Percentiles rank a stretch among this genome's conserved stretches.
Evolutionary conservation across 2,113 vertebrate genomes (phyloP).

Genomic region (Brachypodius melanocephalos): DNA sequence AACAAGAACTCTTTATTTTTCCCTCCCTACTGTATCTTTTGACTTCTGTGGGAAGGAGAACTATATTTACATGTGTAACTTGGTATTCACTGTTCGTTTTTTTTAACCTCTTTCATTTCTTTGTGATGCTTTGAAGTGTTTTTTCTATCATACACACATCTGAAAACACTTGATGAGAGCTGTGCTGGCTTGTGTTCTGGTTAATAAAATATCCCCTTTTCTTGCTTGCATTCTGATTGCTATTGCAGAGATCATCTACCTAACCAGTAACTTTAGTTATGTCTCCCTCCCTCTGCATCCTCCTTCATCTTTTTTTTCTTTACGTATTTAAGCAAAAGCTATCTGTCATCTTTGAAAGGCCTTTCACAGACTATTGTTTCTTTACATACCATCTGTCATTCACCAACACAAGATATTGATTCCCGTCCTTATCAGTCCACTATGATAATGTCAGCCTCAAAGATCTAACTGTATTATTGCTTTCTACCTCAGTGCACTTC

Average conservation of each 20-base stretch:
- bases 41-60: neutral
- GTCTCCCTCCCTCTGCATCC: neutral
- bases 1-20: neutral
- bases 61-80: neutral
- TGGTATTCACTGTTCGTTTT: neutral
- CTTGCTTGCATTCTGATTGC: neutral
- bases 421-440: neutral
- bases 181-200: neutral
- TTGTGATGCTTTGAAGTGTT: neutral
- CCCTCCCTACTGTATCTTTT: neutral
- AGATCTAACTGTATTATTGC: neutral
- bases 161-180: neutral
- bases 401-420: neutral
- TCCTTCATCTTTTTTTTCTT: neutral
- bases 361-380: neutral
- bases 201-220: neutral
- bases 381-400: conserved; percentile 12
- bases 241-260: neutral
- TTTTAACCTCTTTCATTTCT: neutral
- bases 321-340: neutral
- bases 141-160: neutral
- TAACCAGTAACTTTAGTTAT: neutral
- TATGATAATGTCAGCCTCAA: neutral
- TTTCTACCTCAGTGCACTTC: neutral
- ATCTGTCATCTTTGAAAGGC: neutral